A percentile compares a stretch with the other conserved stretches of the same genome.
These are phyloP conservation scores for Geophilus truncorum DNA, from an alignment of 2,888 invertebrate species.

Conservation along the genomic window DNA sequence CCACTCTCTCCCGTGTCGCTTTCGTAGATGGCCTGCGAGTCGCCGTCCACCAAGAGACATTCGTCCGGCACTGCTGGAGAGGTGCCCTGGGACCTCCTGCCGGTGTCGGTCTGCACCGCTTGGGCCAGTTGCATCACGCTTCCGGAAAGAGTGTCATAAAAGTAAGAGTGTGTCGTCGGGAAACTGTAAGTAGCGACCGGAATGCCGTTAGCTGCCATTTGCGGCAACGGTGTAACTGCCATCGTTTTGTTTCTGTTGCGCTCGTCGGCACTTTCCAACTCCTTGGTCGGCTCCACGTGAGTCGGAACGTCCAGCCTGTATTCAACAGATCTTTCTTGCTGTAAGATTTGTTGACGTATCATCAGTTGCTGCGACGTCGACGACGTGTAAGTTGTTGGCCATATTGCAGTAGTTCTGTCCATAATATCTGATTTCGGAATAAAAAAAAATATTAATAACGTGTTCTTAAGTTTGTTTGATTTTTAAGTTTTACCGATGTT, in stretches of 20 bases:
- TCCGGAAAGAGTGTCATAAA: background rate
- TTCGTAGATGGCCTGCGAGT: background rate
- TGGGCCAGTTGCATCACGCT: constrained; percentile 34
- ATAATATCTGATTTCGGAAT: constrained; percentile 33
- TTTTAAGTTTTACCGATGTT: constrained; percentile 54
- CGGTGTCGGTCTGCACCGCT: constrained; percentile 31
- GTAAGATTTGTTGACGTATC: constrained; percentile 38
- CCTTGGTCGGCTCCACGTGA: background rate
- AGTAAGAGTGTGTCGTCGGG: background rate
- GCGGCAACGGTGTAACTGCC: background rate
- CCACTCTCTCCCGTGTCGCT: constrained; percentile 22
- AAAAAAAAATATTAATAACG: background rate
- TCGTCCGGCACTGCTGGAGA: constrained; percentile 34
- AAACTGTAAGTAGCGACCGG: background rate
- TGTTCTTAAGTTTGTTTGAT: background rate
- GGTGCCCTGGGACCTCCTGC: constrained; percentile 35
- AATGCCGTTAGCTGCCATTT: background rate
- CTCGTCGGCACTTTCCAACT: background rate
- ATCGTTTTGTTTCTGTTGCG: background rate
- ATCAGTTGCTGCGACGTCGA: constrained; percentile 37
- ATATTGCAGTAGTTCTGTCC: constrained; percentile 38
- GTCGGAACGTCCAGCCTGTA: background rate
- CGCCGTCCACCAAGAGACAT: constrained; percentile 1
- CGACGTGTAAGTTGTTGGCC: constrained; percentile 38
- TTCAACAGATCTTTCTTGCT: constrained; percentile 31